Percentiles rank a stretch among this genome's conserved stretches.
Conservation (phyloP, 2,113 vertebrate species). For the Pluvialis apricaria region DNA sequence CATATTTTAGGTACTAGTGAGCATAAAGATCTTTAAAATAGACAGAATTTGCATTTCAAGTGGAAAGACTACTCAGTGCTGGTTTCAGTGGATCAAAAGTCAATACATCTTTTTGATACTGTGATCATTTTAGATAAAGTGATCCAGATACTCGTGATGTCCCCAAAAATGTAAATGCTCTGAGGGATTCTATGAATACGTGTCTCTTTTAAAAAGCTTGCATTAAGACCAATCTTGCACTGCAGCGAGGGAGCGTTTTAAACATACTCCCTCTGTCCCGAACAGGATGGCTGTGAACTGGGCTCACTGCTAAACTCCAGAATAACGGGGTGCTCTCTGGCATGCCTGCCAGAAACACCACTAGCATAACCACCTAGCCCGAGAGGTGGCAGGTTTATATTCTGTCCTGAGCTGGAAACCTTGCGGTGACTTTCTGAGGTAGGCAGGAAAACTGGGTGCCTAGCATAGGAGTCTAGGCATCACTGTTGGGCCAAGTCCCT, state of each 20-base stretch:
- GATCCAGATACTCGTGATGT: neutral
- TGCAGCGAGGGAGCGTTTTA: neutral
- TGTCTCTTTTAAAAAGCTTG: neutral
- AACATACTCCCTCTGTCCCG: neutral
- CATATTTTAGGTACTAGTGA: no score
- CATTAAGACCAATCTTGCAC: neutral
- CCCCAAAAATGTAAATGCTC: neutral
- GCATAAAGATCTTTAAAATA: no score
- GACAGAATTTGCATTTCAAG: no score
- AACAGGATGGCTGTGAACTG: neutral
- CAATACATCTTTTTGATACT: no score
- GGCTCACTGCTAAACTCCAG: neutral
- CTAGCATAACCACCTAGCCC: no score
- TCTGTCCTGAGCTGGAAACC: neutral
- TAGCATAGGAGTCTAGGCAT: neutral
- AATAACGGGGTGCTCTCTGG: fast-evolving
- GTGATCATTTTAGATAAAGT: no score
- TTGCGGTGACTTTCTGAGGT: neutral
- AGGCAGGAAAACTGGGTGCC: neutral
- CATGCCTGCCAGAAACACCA: neutral
- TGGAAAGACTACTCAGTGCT: no score
- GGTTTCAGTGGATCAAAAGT: no score
- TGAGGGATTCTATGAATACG: neutral
- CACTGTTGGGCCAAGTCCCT: neutral
- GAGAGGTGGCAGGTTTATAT: neutral